phyloP scores from a whole-genome alignment of 35 echinoderm and acorn worm species.

The Ptychodera flava region DNA sequence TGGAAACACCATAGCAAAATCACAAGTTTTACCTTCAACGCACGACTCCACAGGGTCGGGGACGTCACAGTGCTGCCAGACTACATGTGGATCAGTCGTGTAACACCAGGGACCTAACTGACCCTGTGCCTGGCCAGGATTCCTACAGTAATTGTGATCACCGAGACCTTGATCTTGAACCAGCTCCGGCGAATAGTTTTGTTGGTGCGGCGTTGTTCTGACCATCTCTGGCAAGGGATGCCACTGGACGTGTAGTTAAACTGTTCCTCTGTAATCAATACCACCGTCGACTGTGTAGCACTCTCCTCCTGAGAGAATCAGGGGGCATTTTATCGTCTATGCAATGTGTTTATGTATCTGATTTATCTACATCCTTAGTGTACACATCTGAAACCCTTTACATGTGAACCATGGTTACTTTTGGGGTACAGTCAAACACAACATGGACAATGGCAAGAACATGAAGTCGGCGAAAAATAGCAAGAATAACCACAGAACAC shows the following conservation, averaged over 20 bases:
- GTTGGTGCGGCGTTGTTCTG: neutral
- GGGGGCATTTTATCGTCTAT: too few species aligned
- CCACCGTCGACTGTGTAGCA: neutral
- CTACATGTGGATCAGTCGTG: conserved; percentile 3
- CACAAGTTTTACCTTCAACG: too few species aligned
- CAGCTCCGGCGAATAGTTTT: neutral
- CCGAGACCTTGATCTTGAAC: neutral
- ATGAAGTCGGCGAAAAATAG: too few species aligned
- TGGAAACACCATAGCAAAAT: too few species aligned
- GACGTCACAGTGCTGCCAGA: conserved; percentile 2
- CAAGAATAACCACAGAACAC: too few species aligned
- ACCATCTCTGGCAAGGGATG: neutral
- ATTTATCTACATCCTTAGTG: too few species aligned
- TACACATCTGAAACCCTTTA: too few species aligned
- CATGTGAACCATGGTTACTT: too few species aligned
- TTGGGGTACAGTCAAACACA: too few species aligned
- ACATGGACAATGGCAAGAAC: too few species aligned
- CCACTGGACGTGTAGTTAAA: neutral
- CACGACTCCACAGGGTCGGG: neutral
- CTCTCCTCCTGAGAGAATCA: neutral
- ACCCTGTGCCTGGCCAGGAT: neutral
- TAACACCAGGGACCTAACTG: neutral
- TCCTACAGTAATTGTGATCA: neutral
- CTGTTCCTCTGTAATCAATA: neutral
- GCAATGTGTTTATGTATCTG: too few species aligned